These are phyloP conservation scores for Gallinago jamesoni DNA, from an alignment of 2,113 vertebrate genomes.

Conservation along the genomic window DNA sequence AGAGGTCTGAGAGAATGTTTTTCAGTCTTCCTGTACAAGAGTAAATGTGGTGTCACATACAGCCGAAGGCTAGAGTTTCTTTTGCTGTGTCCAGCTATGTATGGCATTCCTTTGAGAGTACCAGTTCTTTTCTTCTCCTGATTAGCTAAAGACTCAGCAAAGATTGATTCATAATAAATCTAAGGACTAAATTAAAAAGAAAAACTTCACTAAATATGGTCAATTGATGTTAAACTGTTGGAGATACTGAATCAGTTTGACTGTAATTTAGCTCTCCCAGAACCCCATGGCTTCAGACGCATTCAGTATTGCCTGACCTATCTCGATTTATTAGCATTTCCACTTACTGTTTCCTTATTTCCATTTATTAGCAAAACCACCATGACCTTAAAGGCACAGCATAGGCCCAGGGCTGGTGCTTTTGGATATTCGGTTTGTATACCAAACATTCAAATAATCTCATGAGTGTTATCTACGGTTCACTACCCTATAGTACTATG, in stretches of 20 bases:
- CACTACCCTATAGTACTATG: background rate
- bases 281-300: background rate
- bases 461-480: background rate
- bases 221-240: background rate
- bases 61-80: background rate
- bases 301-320: background rate
- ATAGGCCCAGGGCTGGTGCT: background rate
- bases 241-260: background rate
- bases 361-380: background rate
- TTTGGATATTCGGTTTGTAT: background rate
- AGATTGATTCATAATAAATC: background rate
- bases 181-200: background rate
- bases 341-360: background rate
- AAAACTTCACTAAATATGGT: background rate
- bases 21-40: background rate
- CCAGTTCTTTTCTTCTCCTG: background rate
- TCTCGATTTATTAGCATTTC: background rate
- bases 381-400: background rate
- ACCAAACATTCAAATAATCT: background rate
- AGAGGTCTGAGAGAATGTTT: background rate
- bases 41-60: background rate
- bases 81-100: background rate
- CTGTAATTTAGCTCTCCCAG: background rate
- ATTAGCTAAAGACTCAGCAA: background rate
- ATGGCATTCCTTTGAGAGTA: background rate